phyloP scores from a whole-genome alignment of 2,113 vertebrate genomes.

The Caranx melampygus region DNA sequence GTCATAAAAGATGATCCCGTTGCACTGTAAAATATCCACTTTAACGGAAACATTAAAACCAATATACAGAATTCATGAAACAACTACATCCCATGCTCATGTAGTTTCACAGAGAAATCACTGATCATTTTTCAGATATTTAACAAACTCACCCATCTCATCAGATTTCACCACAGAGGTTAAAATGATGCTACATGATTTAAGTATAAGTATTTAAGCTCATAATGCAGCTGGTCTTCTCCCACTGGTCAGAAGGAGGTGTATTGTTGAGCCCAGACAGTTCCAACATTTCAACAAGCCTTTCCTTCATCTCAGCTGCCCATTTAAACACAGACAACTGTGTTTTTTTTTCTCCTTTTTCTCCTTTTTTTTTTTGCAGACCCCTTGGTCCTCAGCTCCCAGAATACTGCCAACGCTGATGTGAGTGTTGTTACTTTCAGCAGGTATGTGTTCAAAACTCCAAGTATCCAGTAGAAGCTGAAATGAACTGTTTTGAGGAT shows the following conservation, averaged over 20 bases:
- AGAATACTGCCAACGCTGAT: too few relatives aligned
- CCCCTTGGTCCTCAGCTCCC: too few relatives aligned
- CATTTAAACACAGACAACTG: not conserved
- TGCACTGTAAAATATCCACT: slow-evolving; percentile 28
- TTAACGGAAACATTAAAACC: slow-evolving; percentile 20
- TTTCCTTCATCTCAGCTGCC: not conserved
- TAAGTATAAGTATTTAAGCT: not conserved
- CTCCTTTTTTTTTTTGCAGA: not conserved
- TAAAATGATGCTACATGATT: not conserved
- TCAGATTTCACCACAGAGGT: too few relatives aligned
- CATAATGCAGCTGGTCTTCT: not conserved
- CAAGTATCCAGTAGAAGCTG: too few relatives aligned
- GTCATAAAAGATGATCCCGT: slow-evolving; percentile 25
- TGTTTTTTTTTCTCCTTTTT: not conserved
- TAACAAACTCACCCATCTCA: not conserved
- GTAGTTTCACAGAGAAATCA: not conserved
- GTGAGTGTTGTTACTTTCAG: too few relatives aligned
- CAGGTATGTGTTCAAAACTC: too few relatives aligned
- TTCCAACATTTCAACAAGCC: not conserved
- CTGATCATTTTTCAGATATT: not conserved
- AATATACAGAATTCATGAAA: slow-evolving; percentile 13
- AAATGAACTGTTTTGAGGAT: too few relatives aligned
- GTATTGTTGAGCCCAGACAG: not conserved
- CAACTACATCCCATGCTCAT: not conserved
- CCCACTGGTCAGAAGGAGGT: not conserved